Conservation (phyloP, 2,888 invertebrate species). For the Coecobrya sp. region DNA sequence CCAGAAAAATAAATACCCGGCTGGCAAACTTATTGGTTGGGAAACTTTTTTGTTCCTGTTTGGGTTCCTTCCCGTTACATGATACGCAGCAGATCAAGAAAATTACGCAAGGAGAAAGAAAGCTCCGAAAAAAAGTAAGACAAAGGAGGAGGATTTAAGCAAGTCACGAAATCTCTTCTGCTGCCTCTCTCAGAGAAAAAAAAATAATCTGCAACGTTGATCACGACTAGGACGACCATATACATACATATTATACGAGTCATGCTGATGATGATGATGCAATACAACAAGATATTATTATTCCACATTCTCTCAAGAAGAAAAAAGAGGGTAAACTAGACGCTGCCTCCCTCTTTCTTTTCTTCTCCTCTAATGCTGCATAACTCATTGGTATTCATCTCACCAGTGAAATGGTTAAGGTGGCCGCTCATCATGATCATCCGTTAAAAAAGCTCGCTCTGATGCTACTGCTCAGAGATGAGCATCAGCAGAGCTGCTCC, state of each 20-base stretch:
- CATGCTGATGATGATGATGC: neutral
- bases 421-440: constrained; percentile 73
- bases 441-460: constrained; percentile 17
- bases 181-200: constrained; percentile 4
- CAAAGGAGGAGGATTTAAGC: constrained; percentile 54
- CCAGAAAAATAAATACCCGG: neutral
- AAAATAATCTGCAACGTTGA: constrained; percentile 32
- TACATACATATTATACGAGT: too few species aligned
- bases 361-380: constrained; percentile 25
- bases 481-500: too few species aligned
- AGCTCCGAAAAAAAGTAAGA: neutral
- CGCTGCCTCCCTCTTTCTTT: neutral
- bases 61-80: neutral
- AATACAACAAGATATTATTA: constrained; percentile 39
- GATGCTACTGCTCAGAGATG: too few species aligned
- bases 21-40: neutral
- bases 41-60: neutral
- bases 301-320: neutral
- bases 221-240: too few species aligned
- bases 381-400: constrained; percentile 82
- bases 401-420: constrained; percentile 77
- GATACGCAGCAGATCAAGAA: neutral
- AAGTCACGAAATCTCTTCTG: constrained; percentile 69
- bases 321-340: neutral
- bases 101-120: neutral